These are phyloP conservation scores for Plagiodera versicolora DNA, from an alignment of 2,888 invertebrate species.

Conservation along the genomic window DNA sequence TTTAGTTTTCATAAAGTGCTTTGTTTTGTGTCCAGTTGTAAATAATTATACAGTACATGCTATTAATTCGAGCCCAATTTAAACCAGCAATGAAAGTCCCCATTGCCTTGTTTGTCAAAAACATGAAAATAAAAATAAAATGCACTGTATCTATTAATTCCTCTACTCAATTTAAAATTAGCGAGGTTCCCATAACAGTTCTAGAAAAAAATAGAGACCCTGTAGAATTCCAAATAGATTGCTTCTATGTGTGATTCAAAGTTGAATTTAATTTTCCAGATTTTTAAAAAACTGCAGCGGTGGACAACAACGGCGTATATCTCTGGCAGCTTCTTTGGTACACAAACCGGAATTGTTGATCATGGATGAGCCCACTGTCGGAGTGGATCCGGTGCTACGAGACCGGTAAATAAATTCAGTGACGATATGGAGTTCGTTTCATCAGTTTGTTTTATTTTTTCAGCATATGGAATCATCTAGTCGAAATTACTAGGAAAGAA, in stretches of 20 bases:
- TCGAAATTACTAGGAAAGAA: conserved; percentile 68
- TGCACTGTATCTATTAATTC: too few species aligned
- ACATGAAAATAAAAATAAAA: too few species aligned
- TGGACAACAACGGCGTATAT: conserved; percentile 87
- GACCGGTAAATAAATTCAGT: conserved; percentile 12
- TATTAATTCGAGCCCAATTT: too few species aligned
- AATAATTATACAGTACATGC: too few species aligned
- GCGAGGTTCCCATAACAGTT: too few species aligned
- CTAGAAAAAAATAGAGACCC: too few species aligned
- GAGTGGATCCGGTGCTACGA: conserved; percentile 67
- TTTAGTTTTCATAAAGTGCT: too few species aligned
- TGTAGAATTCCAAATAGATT: too few species aligned
- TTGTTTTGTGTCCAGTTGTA: too few species aligned
- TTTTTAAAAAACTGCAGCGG: conserved; percentile 77
- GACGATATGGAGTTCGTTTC: background rate
- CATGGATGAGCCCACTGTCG: conserved; percentile 91
- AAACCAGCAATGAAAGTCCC: too few species aligned
- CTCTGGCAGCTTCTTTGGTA: conserved; percentile 84
- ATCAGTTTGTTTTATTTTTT: background rate
- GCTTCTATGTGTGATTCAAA: background rate
- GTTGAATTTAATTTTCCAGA: conserved; percentile 28
- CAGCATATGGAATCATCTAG: conserved; percentile 83
- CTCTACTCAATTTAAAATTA: too few species aligned
- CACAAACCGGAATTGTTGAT: conserved; percentile 88
- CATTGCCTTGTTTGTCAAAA: too few species aligned